Base-by-base conservation (phyloP, 2,797 vertebrate species). In the Argentina silus region DNA sequence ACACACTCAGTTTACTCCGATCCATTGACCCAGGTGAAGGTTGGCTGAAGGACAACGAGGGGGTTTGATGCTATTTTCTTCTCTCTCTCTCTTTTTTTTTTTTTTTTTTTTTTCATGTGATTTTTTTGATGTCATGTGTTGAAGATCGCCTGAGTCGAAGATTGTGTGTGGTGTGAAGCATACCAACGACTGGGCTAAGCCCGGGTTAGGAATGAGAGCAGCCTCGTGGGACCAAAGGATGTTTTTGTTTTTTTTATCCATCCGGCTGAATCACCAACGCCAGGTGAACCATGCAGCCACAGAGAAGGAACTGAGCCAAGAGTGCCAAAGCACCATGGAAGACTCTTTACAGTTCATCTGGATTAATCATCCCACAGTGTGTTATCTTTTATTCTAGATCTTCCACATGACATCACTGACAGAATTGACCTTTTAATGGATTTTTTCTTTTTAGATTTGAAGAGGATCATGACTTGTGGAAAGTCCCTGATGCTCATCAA, bases 1-100 rank as follows among this genome's bases (percentile, higher is more conserved):
- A 76, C n/a, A 83, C 78, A 62, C 66, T 65, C 69, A 50, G 14
- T 50, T 69, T 43, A 61, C 67, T 15, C 3, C 19, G 43, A 78
- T 61, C 71, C 59, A 48, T 72, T 55, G 6, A 72, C 44, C 21
- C 19, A 53, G 79, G 65, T 51, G 50, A 27, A 14, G 60, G 6
- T 36, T 15, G 36, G 61, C 27, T 61, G 15, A 61, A 76, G 61
- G 23, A 3, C 51, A 56, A 62, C 1, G 10, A 14, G 75, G 69
- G 61, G 67, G 63, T 69, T 76, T 50, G 72, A 71, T 61, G 62
- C 47, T 27, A 3, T 73, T 71, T n/a, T 36, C 4, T 36, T 36
- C 4, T 36, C 1, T 36, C 2, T 36, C n/a, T 36, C 1, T 36
- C 27, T 36, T 36, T 36, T 36, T 4, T 36, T 36, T 36, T 36